These are phyloP conservation scores for Agrotis exclamationis DNA, from an alignment of 2,888 invertebrate genomes.

Conservation along the genomic window DNA sequence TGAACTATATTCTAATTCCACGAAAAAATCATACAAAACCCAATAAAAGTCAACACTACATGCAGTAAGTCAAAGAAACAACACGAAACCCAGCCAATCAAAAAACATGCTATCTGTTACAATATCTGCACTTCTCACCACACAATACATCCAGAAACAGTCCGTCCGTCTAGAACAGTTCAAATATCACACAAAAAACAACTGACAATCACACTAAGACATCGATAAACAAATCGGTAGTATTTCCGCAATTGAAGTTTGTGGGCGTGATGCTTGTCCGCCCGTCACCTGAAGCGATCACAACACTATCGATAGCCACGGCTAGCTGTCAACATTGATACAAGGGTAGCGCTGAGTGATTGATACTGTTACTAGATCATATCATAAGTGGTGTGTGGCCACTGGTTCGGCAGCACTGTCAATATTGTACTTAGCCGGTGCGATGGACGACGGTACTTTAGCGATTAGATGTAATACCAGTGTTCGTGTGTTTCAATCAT, in stretches of 20 bases:
- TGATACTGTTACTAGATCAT: constrained; percentile 30
- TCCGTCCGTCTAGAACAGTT: neutral
- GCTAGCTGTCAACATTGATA: constrained; percentile 4
- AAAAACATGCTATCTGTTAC: neutral
- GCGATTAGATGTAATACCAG: neutral
- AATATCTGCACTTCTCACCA: neutral
- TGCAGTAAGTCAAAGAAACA: neutral
- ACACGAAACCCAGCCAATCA: neutral
- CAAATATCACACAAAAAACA: neutral
- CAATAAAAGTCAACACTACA: neutral
- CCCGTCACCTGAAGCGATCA: no score
- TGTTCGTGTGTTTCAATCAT: neutral
- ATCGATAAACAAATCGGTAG: neutral
- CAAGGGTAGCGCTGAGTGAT: constrained; percentile 42
- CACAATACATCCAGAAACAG: neutral
- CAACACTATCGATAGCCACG: neutral
- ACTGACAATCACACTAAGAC: neutral
- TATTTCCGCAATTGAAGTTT: neutral
- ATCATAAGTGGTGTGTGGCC: constrained; percentile 32
- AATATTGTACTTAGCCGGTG: constrained; percentile 8
- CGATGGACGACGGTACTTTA: constrained; percentile 3
- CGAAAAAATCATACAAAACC: neutral
- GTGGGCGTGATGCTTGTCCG: neutral
- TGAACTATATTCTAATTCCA: neutral
- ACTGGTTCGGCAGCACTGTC: neutral